A percentile compares a stretch with the other conserved stretches of the same genome.
Evolutionary conservation across 2,797 vertebrate species (phyloP).

Genomic region (Ceryle rudis): DNA sequence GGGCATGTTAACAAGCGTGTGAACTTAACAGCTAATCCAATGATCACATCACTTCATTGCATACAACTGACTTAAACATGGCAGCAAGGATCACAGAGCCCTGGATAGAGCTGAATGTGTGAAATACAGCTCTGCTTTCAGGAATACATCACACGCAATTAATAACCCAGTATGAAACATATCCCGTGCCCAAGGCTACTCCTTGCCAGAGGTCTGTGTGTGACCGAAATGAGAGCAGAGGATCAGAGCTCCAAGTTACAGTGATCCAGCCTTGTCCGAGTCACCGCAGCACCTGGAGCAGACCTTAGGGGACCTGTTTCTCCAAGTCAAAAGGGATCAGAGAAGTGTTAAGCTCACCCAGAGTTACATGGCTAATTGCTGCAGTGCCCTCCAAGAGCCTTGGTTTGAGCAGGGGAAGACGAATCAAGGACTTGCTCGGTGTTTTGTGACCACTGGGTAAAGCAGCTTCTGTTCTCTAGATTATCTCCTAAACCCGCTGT

Average conservation of each 20-base stretch:
- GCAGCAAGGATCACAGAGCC: not conserved
- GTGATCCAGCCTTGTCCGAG: not conserved
- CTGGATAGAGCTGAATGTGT: fast-evolving
- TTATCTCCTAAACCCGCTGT: not conserved
- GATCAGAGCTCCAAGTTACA: fast-evolving
- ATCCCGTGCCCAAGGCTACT: not conserved
- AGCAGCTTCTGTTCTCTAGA: not conserved
- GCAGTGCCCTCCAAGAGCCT: not conserved
- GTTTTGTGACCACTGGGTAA: not conserved
- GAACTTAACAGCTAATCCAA: not conserved
- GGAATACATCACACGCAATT: not conserved
- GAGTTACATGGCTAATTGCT: fast-evolving
- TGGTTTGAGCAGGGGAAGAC: not conserved
- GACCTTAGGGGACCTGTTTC: not conserved
- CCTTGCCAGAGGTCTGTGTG: not conserved
- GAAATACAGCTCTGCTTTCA: not conserved
- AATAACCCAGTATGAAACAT: fast-evolving
- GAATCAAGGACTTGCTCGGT: not conserved
- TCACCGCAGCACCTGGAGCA: not conserved
- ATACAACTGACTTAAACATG: not conserved
- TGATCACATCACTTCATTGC: not conserved
- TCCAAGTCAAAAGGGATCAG: not conserved
- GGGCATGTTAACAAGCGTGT: not conserved
- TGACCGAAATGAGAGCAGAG: not conserved
- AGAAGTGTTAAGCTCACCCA: not conserved